Conservation (phyloP, 1,140 invertebrate species). For the Harlomillsia oculata region DNA sequence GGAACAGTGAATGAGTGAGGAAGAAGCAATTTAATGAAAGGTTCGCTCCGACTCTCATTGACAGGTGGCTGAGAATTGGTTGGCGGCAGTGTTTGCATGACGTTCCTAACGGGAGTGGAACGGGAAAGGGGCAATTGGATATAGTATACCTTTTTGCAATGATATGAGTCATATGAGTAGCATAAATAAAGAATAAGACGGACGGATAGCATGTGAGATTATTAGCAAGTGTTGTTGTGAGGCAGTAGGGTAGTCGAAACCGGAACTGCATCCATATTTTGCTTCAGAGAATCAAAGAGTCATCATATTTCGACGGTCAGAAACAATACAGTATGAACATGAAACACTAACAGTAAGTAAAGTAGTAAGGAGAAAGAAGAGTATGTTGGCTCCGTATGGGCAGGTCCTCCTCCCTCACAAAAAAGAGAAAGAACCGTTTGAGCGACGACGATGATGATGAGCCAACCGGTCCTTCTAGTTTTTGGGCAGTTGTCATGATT, state of each 20-base stretch:
- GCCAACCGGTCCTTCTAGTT: constrained; percentile 23
- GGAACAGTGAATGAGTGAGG: too few relatives aligned
- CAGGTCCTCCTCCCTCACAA: constrained; percentile 16
- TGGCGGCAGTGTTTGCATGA: too few relatives aligned
- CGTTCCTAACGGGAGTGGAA: too few relatives aligned
- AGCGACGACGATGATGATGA: constrained; percentile 10
- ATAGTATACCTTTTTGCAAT: too few relatives aligned
- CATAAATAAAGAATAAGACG: too few relatives aligned
- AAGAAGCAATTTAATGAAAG: too few relatives aligned
- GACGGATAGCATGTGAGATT: too few relatives aligned
- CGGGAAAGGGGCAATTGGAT: too few relatives aligned
- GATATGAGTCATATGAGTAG: too few relatives aligned
- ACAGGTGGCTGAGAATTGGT: too few relatives aligned
- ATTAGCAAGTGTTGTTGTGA: constrained; percentile 2
- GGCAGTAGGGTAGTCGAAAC: constrained; percentile 15
- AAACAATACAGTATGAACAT: not conserved
- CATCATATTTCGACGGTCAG: not conserved
- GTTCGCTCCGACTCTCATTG: too few relatives aligned
- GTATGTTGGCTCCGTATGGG: constrained; percentile 8
- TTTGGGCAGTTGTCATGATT: constrained; percentile 19
- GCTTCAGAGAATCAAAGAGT: constrained; percentile 5
- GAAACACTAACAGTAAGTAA: not conserved
- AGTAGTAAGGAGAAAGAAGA: not conserved
- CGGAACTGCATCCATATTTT: constrained; percentile 22
- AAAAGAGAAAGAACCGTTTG: constrained; percentile 29